phyloP scores from a whole-genome alignment of 1,140 invertebrate genomes.

The Camponotus pennsylvanicus region DNA sequence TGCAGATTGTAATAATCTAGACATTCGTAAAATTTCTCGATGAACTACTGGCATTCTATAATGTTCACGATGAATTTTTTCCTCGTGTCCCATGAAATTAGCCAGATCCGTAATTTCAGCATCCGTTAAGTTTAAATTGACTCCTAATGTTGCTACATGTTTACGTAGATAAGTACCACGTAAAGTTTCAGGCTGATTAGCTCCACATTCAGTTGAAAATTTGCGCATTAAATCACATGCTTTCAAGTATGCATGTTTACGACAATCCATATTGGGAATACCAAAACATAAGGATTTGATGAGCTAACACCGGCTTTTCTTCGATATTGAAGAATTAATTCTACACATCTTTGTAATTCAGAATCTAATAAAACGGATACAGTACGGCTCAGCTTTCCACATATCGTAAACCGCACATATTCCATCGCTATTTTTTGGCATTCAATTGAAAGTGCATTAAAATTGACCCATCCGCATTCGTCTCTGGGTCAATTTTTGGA shows the following conservation, averaged over 20 bases:
- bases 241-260: background rate
- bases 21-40: slow-evolving; percentile 54
- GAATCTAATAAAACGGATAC: slow-evolving; percentile 21
- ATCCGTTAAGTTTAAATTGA: slow-evolving; percentile 49
- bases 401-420: slow-evolving; percentile 23
- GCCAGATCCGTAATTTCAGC: slow-evolving; percentile 32
- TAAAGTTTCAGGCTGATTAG: slow-evolving; percentile 35
- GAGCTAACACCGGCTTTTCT: background rate
- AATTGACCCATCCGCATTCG: background rate
- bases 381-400: background rate
- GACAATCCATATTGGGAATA: background rate
- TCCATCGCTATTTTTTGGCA: background rate
- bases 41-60: slow-evolving; percentile 46
- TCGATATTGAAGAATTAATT: slow-evolving; percentile 10
- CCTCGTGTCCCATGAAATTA: slow-evolving; percentile 65
- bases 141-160: slow-evolving; percentile 61
- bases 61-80: slow-evolving; percentile 62
- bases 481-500: slow-evolving; percentile 4
- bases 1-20: slow-evolving; percentile 44
- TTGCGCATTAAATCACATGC: slow-evolving; percentile 16
- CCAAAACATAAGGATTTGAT: slow-evolving; percentile 17
- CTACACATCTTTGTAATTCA: slow-evolving; percentile 4
- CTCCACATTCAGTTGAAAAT: slow-evolving; percentile 45
- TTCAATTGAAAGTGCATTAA: slow-evolving; percentile 13
- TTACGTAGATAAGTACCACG: slow-evolving; percentile 60